A percentile compares a stretch with the other conserved stretches of the same genome.
Conservation (phyloP, 2,888 invertebrate species). For the Embidobia sp. region DNA sequence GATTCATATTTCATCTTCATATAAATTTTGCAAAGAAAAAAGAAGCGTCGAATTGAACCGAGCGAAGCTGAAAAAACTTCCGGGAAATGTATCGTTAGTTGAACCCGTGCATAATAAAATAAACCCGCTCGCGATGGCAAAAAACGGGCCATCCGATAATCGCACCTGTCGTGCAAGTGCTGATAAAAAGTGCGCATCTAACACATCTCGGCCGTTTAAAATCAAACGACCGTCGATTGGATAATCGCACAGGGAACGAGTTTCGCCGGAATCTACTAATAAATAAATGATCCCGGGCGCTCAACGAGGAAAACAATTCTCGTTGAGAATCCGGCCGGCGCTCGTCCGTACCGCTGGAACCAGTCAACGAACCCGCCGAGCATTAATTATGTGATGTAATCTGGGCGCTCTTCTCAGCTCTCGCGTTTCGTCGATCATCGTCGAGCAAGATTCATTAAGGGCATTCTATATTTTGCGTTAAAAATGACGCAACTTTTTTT, state of each 20-base stretch:
- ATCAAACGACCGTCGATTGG: conserved; percentile 33
- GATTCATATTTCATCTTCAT: background rate
- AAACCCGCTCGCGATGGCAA: conserved; percentile 19
- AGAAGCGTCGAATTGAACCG: too few species aligned
- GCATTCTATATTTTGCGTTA: conserved; percentile 9
- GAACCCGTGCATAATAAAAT: conserved; percentile 26
- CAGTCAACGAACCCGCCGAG: conserved; percentile 76
- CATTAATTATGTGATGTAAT: conserved; percentile 80
- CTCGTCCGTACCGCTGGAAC: conserved; percentile 44
- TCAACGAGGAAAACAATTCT: conserved; percentile 61
- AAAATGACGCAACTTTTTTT: too few species aligned
- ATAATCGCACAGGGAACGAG: conserved; percentile 33
- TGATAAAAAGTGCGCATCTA: conserved; percentile 25
- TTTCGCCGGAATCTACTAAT: conserved; percentile 51
- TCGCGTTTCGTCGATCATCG: conserved; percentile 46
- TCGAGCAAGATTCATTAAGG: conserved; percentile 18
- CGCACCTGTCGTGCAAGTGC: conserved; percentile 37
- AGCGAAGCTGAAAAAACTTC: conserved; percentile 2
- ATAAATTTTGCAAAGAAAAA: background rate
- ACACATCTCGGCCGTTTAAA: conserved; percentile 24
- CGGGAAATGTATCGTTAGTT: conserved; percentile 30
- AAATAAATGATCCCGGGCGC: conserved; percentile 36
- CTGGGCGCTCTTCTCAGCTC: conserved; percentile 65
- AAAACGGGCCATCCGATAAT: conserved; percentile 22
- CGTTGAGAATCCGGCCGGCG: conserved; percentile 29